Base-by-base conservation (phyloP, 2,113 vertebrate species). In the Verasper variegatus region DNA sequence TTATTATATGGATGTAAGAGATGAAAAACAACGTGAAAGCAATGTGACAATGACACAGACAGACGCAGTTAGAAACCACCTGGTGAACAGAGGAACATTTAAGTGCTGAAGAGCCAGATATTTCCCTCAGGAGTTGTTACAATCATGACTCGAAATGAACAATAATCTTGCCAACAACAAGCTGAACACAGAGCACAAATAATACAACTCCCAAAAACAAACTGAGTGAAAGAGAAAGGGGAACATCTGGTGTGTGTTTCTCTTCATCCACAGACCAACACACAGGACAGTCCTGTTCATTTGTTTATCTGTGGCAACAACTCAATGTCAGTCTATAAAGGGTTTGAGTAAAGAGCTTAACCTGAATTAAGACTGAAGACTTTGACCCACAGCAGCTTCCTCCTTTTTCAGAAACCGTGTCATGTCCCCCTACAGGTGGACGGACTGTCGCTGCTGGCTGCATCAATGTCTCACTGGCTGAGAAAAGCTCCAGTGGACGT, bases 381-480 rank as follows among this genome's bases (percentile, higher is more conserved):
- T 65, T 70, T 14, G 5, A 12, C 40, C 40, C 31, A 6, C 2
- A 55, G 57, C 26, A 52, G 35, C 52, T 51, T 56, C 15, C 23
- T 51, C 31, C 7, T 6, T 57, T 20, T 54, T n/a, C 20, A 54
- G 18, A 54, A n/a, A 20, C 6, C 0, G 18, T 52, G 18, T 56
- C 11, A 42, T 75, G 23, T 71, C 26, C 24, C 35, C 21, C 17
- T 56, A 0, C 82, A 97, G 96, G 95, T 97, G 59, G 97, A 99
- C 4, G 98, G 98, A 4, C 91, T 99, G 6, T 95, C 97, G 1
- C 94, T 99, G 73, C 90, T 99, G 81, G 96, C 97, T 7, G 96
- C 98, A 14, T 95, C 96, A 5, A 89, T 99, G 72, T 95, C 93
- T 82, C 91, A 97, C 63, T 99, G 97, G 98, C 90, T 98, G 70